Percentiles rank a stretch among this genome's conserved stretches.
Conservation (phyloP, 2,888 invertebrate genomes). For the Loripinus fragilis region DNA sequence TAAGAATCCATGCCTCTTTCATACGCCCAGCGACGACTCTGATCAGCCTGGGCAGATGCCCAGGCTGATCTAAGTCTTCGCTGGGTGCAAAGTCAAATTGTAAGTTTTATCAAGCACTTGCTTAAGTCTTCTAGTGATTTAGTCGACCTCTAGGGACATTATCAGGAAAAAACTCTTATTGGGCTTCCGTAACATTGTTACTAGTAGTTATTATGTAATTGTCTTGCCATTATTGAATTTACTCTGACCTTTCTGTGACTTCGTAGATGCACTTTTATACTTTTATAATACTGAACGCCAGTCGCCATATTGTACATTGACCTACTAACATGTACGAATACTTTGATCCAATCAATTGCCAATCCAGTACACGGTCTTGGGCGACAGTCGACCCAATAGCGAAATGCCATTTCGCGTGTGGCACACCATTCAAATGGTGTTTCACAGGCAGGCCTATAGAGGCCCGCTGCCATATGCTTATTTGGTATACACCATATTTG, state of each 20-base stretch:
- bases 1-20: background rate
- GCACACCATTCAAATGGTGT: too few relatives aligned
- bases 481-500: too few relatives aligned
- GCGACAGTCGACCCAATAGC: too few relatives aligned
- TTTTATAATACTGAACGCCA: too few relatives aligned
- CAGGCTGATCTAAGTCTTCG: background rate
- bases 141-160: background rate
- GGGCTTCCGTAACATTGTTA: background rate
- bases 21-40: background rate
- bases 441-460: too few relatives aligned
- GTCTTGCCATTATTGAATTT: conserved; percentile 4
- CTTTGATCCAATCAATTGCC: too few relatives aligned
- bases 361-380: too few relatives aligned
- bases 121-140: background rate
- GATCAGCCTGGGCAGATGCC: background rate
- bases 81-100: background rate
- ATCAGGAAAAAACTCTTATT: background rate
- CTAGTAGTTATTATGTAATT: background rate
- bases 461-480: too few relatives aligned
- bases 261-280: background rate
- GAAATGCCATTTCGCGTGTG: too few relatives aligned
- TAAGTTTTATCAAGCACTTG: too few relatives aligned
- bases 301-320: too few relatives aligned
- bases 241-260: background rate
- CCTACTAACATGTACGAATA: too few relatives aligned